phyloP scores from a whole-genome alignment of 2,888 invertebrate species.

The Phalera bucephala region DNA sequence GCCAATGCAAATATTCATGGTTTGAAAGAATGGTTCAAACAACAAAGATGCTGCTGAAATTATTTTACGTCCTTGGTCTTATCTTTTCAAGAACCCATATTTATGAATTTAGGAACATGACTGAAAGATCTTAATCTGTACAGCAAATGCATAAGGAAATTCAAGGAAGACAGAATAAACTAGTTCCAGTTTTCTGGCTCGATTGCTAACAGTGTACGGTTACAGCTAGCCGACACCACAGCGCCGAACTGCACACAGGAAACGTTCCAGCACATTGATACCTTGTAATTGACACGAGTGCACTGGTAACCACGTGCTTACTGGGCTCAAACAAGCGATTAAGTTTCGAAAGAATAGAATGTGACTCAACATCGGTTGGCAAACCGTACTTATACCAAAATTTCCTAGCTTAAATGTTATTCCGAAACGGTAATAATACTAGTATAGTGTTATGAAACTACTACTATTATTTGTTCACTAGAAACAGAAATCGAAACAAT shows the following conservation, averaged over 20 bases:
- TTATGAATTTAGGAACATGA: too few relatives aligned
- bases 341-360: constrained; percentile 25
- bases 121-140: too few relatives aligned
- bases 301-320: constrained; percentile 35
- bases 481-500: too few relatives aligned
- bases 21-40: constrained; percentile 23
- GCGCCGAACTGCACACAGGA: constrained; percentile 43
- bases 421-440: too few relatives aligned
- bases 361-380: constrained; percentile 22
- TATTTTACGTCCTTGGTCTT: too few relatives aligned
- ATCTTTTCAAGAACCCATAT: too few relatives aligned
- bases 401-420: constrained; percentile 8
- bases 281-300: constrained; percentile 45
- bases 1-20: constrained; percentile 35
- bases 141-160: too few relatives aligned
- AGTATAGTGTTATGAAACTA: too few relatives aligned
- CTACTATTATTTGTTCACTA: too few relatives aligned
- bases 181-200: constrained; percentile 44
- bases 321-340: constrained; percentile 26
- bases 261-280: constrained; percentile 39
- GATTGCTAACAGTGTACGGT: constrained; percentile 43
- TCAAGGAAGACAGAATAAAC: constrained; percentile 31
- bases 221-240: constrained; percentile 40
- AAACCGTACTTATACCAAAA: constrained; percentile 23
- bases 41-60: too few relatives aligned